phyloP scores from a whole-genome alignment of 2,888 invertebrate species.

The Anoplius nigerrimus region DNA sequence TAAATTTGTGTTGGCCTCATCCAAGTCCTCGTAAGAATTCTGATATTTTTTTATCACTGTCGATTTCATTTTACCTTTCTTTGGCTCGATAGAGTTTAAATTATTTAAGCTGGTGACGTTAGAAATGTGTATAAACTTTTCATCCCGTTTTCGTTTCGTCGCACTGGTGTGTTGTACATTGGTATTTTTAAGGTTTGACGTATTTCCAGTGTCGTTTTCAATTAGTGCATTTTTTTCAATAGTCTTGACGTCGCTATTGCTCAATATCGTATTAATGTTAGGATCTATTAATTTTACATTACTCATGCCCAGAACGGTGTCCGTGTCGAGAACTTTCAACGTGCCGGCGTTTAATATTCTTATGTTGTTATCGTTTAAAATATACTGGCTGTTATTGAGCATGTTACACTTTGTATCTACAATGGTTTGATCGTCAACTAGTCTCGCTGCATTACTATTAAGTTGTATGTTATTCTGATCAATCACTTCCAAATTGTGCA shows the following conservation, averaged over 20 bases:
- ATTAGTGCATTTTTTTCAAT: conserved; percentile 55
- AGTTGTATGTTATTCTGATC: conserved; percentile 62
- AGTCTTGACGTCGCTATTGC: conserved; percentile 49
- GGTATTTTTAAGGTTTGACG: conserved; percentile 33
- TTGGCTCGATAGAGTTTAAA: conserved; percentile 66
- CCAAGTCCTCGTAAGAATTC: conserved; percentile 62
- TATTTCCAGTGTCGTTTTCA: conserved; percentile 51
- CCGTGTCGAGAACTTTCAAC: conserved; percentile 63
- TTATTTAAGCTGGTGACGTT: conserved; percentile 60
- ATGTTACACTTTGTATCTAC: conserved; percentile 63
- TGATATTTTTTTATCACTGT: conserved; percentile 66
- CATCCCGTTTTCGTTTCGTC: conserved; percentile 67
- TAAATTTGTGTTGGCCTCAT: conserved; percentile 71
- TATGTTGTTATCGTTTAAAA: conserved; percentile 63
- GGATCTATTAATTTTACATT: conserved; percentile 63
- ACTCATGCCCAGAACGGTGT: conserved; percentile 61
- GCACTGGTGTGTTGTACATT: conserved; percentile 44
- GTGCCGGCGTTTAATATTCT: conserved; percentile 62
- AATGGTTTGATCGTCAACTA: conserved; percentile 61
- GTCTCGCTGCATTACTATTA: conserved; percentile 59
- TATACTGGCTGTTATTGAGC: conserved; percentile 59
- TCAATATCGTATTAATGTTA: conserved; percentile 47
- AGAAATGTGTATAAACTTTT: conserved; percentile 49
- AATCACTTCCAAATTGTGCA: conserved; percentile 67
- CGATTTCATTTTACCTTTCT: conserved; percentile 65